These are phyloP conservation scores for Tinea semifulvella DNA, from an alignment of 2,888 invertebrate genomes.

Conservation along the genomic window DNA sequence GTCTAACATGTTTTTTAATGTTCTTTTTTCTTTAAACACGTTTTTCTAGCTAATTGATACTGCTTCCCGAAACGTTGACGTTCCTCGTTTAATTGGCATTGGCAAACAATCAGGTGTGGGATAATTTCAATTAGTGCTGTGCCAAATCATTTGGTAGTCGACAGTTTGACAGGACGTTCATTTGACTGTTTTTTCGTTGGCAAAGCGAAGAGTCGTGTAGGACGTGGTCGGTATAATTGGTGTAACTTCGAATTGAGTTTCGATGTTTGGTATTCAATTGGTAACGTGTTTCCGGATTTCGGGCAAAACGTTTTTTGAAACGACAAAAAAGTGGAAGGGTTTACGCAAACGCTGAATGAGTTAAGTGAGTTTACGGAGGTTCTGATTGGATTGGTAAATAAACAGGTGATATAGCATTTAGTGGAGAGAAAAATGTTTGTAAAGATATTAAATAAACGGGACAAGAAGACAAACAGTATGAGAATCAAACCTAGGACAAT, in stretches of 20 bases:
- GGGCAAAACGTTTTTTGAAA: constrained; percentile 8
- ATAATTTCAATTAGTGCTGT: constrained; percentile 34
- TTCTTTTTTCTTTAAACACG: constrained; percentile 4
- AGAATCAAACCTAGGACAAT: too few species aligned
- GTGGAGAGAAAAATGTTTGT: too few species aligned
- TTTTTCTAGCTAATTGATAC: not conserved
- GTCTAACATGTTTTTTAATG: constrained; percentile 4
- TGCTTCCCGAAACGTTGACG: constrained; percentile 5
- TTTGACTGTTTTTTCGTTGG: constrained; percentile 17
- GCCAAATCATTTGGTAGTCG: constrained; percentile 24
- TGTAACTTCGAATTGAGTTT: constrained; percentile 23
- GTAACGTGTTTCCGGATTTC: constrained; percentile 15
- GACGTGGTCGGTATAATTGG: constrained; percentile 19
- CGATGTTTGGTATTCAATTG: constrained; percentile 22
- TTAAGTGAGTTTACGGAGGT: constrained; percentile 2
- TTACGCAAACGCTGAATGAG: not conserved
- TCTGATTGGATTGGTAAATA: constrained; percentile 1
- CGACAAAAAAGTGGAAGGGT: not conserved
- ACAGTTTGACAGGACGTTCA: constrained; percentile 26
- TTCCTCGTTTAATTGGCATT: constrained; percentile 30
- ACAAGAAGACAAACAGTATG: too few species aligned
- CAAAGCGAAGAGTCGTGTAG: constrained; percentile 26
- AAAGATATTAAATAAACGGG: too few species aligned
- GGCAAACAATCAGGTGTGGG: constrained; percentile 31
- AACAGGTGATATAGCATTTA: not conserved